Percentiles rank a stretch among this genome's conserved stretches.
Conservation (phyloP, 2,797 vertebrate species). For the Pteropus rufus region DNA sequence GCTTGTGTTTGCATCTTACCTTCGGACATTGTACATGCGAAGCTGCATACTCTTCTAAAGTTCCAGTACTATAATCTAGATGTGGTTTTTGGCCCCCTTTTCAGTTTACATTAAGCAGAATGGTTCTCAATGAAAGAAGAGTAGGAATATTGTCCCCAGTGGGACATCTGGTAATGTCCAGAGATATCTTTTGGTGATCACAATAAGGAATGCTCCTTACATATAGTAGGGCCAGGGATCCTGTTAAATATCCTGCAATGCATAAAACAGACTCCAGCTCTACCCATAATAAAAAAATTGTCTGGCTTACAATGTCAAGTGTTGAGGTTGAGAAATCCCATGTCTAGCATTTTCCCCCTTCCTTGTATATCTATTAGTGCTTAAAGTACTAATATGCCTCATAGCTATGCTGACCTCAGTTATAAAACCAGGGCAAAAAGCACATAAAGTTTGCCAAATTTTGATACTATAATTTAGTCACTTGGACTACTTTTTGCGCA, state of each 20-base stretch:
- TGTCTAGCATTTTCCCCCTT: background rate
- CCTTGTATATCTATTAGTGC: background rate
- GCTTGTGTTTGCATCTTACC: background rate
- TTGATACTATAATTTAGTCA: background rate
- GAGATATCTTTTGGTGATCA: background rate
- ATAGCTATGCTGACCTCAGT: background rate
- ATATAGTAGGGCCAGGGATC: background rate
- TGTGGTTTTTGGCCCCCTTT: background rate
- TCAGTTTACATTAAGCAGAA: background rate
- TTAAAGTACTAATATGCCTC: background rate
- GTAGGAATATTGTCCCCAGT: accelerated
- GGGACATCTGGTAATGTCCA: background rate
- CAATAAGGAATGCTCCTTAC: background rate
- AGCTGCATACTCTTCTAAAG: background rate
- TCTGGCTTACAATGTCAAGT: background rate
- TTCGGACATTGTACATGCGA: background rate
- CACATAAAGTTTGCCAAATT: conserved; percentile 41
- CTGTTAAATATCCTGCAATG: background rate
- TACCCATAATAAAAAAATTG: background rate
- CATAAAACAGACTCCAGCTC: background rate
- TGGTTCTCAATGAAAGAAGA: background rate
- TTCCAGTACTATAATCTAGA: background rate
- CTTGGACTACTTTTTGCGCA: conserved; percentile 28
- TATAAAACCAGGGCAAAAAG: conserved; percentile 24
- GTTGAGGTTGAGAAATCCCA: background rate